Base-by-base conservation (phyloP, 2,888 invertebrate species). In the Keiferia lycopersicella region DNA sequence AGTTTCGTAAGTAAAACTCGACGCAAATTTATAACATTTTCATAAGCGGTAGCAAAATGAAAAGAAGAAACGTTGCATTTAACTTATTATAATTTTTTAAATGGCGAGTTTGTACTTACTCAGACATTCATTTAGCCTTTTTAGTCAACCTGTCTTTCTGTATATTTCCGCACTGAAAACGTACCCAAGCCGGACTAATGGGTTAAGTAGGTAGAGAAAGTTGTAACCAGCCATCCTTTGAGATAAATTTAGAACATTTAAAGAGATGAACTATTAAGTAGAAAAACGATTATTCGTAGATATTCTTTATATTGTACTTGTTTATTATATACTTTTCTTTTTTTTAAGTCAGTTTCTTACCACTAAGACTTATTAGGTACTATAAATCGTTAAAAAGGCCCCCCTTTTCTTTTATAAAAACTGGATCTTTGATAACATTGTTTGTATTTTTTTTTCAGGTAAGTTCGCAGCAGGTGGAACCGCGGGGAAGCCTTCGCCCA, bases 201-300 rank as follows among this genome's bases (percentile, higher is more conserved):
- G 78, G 75, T 76, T 83, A 83, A 80, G 77, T 78, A 80, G 81
- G 80, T 79, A 75, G 75, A 76, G 73, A 76, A 77, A 79, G 75
- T 75, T 77, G 72, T 76, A 75, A 79, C 77, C 56, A 30, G 34
- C 56, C 34, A 8, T 76, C 77, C 81, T 84, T 82, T 83, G 81
- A 84, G 78, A 82, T 80, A 80, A 77, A 80, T 82, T 82, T 79
- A 76, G 76, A 75, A 72, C 71, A 73, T 71, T 65, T 75, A 73
- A 74, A 76, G 74, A 75, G 71, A 69, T 73, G 34, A 4, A 69
- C 65, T 66, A 26, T 68, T 70, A 73, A 69, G 70, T 14, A 30
- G 11, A 6, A 8, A 12, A 45, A 22, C 26, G 51, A 53, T 53
- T 22, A 53, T 22, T 20, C n/a, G n/a, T n/a, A 53, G 2, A 22